Conservation (phyloP, 2,888 invertebrate genomes). For the Acanthosepion pharaonis region DNA sequence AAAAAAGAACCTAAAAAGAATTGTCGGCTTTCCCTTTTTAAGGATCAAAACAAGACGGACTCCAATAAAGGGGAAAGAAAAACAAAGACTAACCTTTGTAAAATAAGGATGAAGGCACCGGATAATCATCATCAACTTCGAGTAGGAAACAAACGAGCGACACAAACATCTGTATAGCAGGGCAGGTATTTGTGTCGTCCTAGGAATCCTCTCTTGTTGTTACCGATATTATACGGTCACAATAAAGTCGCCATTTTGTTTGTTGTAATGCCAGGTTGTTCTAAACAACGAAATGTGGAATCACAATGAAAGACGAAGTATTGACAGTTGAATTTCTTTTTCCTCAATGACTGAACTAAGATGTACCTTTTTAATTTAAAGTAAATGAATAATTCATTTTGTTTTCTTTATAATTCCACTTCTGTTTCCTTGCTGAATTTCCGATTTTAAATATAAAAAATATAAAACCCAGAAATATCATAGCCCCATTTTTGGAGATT, state of each 20-base stretch:
- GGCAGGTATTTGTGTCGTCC: not conserved
- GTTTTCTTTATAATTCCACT: too few species aligned
- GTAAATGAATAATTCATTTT: too few species aligned
- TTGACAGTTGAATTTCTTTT: not conserved
- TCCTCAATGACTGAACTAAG: too few species aligned
- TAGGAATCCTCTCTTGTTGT: not conserved
- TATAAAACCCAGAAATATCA: not conserved
- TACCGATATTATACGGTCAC: not conserved
- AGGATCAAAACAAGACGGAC: too few species aligned
- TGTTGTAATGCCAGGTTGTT: not conserved
- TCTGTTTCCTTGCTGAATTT: not conserved
- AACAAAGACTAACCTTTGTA: constrained; percentile 57
- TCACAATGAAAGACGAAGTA: not conserved
- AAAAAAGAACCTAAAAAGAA: too few species aligned
- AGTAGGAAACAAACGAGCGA: constrained; percentile 65
- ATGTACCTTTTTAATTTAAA: too few species aligned
- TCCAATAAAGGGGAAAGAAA: too few species aligned
- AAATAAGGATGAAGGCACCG: constrained; percentile 53
- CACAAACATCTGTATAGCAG: constrained; percentile 57
- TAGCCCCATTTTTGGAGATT: not conserved
- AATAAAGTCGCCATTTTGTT: constrained; percentile 6
- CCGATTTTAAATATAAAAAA: not conserved
- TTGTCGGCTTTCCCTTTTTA: too few species aligned
- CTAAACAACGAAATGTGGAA: not conserved
- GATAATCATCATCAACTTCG: constrained; percentile 62